Conservation (phyloP, 2,797 vertebrate genomes). For the Sebastes nivosus region DNA sequence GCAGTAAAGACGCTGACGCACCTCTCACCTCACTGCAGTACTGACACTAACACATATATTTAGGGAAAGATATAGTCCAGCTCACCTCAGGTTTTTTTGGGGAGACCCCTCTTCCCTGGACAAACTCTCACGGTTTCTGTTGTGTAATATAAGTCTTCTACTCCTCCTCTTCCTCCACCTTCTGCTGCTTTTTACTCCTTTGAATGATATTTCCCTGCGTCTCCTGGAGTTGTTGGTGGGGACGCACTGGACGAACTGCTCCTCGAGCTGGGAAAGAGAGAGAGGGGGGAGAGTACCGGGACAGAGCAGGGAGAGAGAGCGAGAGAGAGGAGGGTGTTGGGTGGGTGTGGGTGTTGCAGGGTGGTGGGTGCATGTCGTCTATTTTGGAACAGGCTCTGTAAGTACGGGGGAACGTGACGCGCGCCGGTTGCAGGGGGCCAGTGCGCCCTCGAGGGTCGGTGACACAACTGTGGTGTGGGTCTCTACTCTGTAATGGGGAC, state of each 20-base stretch:
- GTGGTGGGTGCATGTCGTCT: conserved; percentile 57
- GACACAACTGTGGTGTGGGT: neutral
- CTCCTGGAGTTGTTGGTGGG: conserved; percentile 38
- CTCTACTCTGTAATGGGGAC: neutral
- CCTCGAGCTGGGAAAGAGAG: conserved; percentile 56
- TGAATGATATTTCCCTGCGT: conserved; percentile 34
- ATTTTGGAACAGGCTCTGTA: conserved; percentile 80
- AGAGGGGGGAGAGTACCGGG: conserved; percentile 45
- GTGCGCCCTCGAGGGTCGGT: conserved; percentile 33
- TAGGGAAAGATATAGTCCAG: neutral
- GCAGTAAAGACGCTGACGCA: conserved; percentile 54
- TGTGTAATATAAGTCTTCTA: neutral
- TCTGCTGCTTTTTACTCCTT: neutral
- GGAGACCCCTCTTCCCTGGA: conserved; percentile 67
- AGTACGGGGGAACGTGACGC: conserved; percentile 64
- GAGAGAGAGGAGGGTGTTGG: conserved; percentile 6
- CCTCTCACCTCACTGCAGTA: conserved; percentile 61
- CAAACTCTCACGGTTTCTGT: conserved; percentile 10
- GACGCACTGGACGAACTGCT: conserved; percentile 63
- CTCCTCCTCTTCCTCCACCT: neutral
- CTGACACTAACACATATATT: conserved; percentile 17
- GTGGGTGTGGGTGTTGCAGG: neutral
- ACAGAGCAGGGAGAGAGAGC: neutral
- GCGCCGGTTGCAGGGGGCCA: conserved; percentile 35
- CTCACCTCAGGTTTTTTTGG: conserved; percentile 75